These are phyloP conservation scores for Hypocryptadius cinnamomeus DNA, from an alignment of 2,113 vertebrate genomes.

Conservation along the genomic window DNA sequence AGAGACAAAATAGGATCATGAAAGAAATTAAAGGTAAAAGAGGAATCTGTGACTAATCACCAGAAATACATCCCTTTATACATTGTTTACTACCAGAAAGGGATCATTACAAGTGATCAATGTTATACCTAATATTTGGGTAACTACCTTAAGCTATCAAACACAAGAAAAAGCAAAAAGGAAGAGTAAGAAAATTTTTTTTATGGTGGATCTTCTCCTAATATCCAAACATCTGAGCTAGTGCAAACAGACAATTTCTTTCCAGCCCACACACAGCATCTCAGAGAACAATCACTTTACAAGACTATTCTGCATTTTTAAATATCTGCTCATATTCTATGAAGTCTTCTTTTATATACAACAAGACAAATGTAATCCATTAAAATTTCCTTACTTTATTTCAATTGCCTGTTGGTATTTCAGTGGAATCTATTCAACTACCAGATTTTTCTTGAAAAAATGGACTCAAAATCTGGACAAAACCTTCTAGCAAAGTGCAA, in stretches of 20 bases:
- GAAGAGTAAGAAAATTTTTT: no score
- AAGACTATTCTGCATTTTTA: neutral
- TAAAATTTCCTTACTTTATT: neutral
- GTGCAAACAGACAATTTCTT: neutral
- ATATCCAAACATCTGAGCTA: neutral
- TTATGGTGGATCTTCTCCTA: neutral
- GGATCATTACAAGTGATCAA: neutral
- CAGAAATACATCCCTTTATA: neutral
- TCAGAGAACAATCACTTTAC: neutral
- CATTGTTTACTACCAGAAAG: neutral
- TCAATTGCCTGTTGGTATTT: neutral
- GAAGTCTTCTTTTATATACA: neutral
- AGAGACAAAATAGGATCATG: neutral
- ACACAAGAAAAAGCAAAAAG: neutral
- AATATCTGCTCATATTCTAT: neutral
- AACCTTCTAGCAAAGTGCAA: neutral
- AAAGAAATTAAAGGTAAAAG: neutral
- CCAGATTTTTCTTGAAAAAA: neutral
- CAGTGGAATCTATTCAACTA: neutral
- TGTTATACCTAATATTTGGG: neutral
- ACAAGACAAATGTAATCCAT: neutral
- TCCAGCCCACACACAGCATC: neutral
- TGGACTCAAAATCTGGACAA: neutral
- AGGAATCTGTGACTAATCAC: neutral
- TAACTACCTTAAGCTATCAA: neutral